These are phyloP conservation scores for Coranthus polyacanthus DNA, from an alignment of 2,797 vertebrate genomes.

Conservation along the genomic window DNA sequence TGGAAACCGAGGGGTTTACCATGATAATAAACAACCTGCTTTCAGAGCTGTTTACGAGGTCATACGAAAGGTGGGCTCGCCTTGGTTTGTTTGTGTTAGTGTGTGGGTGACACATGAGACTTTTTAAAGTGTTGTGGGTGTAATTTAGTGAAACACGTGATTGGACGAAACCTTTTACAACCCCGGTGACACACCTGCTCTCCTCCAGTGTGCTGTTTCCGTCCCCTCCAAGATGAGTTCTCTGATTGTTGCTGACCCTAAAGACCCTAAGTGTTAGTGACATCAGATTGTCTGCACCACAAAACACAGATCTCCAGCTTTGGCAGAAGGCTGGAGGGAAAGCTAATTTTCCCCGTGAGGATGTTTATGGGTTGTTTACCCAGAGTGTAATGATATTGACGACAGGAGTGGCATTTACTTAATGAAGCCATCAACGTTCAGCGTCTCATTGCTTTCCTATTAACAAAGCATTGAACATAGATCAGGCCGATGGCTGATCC, in stretches of 20 bases:
- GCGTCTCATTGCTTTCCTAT: conserved; percentile 73
- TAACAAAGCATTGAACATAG: conserved; percentile 65
- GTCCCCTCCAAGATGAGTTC: conserved; percentile 38
- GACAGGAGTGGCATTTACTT: conserved; percentile 76
- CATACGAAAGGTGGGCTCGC: conserved; percentile 85
- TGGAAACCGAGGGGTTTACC: conserved; percentile 95
- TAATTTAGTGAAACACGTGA: conserved; percentile 52
- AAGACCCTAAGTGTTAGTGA: conserved; percentile 12
- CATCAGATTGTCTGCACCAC: conserved; percentile 24
- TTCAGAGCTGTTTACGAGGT: conserved; percentile 93
- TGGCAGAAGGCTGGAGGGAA: conserved; percentile 37
- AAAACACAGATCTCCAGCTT: conserved; percentile 46
- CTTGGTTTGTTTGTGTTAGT: not conserved
- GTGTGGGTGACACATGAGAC: conserved; percentile 1
- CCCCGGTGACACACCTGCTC: conserved; percentile 38
- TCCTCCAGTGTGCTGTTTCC: not conserved
- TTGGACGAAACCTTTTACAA: conserved; percentile 45
- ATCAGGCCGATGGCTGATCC: conserved; percentile 64
- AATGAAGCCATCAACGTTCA: conserved; percentile 76
- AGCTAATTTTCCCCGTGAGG: conserved; percentile 65
- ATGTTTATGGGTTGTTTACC: conserved; percentile 76
- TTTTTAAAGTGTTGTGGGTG: conserved; percentile 19
- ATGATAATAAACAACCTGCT: conserved; percentile 92
- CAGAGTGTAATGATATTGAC: conserved; percentile 72
- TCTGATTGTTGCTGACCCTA: conserved; percentile 56